Base-by-base conservation (phyloP, 2,888 invertebrate genomes). In the Nezara viridula region DNA sequence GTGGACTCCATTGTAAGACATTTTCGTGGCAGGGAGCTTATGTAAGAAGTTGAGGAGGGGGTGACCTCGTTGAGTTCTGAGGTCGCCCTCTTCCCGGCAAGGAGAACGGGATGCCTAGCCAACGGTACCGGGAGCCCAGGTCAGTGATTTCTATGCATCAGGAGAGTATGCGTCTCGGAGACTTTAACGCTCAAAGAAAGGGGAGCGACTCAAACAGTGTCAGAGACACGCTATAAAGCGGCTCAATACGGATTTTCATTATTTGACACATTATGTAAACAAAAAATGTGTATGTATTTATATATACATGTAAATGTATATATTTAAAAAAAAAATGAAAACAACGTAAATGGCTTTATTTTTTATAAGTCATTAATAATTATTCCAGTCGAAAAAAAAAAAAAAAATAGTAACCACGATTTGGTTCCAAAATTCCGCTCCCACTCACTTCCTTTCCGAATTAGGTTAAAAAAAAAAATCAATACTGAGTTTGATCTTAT, bases 21-120 rank as follows among this genome's bases (percentile, higher is more conserved):
- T 55, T 55, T 86, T 86, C 44, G 86, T 86, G 86, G 52, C 60
- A 37, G 86, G 50, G 55, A 73, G 55, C 50, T 86, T 86, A 86
- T 86, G 86, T 86, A 86, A 86, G 55, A 55, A n/a, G 81, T 47
- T 9, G 44, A 81, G n/a, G 81, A 81, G 81, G 81, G 81, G 81
- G 81, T 81, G 81, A 81, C 81, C 81, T 81, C 81, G 81, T 81
- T 81, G 44, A 16, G 44, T 7, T 40, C 24, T 44, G 81, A 81
- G 81, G 60, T 86, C 86, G 55, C 49, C 86, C 37, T 86, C 86
- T 86, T 86, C 86, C 86, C 86, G 86, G 86, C 86, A 86, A 86
- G 86, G 86, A 86, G 86, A 86, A 86, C 86, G 86, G 86, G 86
- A 86, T 55, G 86, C 40, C 86, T 21, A 40, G 60, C 40, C 86